Evolutionary conservation across 92 coral and sea anemone genomes (phyloP).

Genomic region (Meandrina meandrites): DNA sequence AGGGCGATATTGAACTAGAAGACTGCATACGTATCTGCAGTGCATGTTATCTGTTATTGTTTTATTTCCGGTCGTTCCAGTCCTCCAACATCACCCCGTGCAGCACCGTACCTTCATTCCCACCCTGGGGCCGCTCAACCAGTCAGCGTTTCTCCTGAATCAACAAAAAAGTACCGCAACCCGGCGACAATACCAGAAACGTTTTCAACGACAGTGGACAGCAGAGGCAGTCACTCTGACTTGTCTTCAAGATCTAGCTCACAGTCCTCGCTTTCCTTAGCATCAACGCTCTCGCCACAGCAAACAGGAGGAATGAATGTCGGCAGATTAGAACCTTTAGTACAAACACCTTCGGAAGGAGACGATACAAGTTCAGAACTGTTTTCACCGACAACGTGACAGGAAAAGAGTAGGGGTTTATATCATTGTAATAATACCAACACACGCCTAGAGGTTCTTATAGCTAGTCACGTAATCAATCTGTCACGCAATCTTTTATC

Average conservation of each 20-base stretch:
- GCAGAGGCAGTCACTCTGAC: constrained; percentile 36
- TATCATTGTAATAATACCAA: not conserved
- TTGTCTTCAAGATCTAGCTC: constrained; percentile 60
- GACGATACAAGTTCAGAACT: constrained; percentile 50
- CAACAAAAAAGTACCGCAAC: constrained; percentile 41
- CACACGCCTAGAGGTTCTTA: not conserved
- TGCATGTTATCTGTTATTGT: not conserved
- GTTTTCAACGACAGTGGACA: constrained; percentile 42
- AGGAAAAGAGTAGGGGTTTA: not conserved
- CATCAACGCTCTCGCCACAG: constrained; percentile 43
- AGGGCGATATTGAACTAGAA: too few species aligned
- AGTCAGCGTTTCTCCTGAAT: constrained; percentile 40
- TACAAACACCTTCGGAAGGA: constrained; percentile 44
- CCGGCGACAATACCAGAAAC: constrained; percentile 39
- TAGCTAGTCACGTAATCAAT: not conserved
- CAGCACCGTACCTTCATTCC: constrained; percentile 50
- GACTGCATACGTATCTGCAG: not conserved
- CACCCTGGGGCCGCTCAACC: constrained; percentile 72
- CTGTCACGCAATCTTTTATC: not conserved
- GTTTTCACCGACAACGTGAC: constrained; percentile 63
- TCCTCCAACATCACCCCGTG: constrained; percentile 53
- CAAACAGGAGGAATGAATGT: constrained; percentile 47
- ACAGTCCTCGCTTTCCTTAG: constrained; percentile 63
- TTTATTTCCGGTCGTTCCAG: constrained; percentile 19
- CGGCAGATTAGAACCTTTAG: constrained; percentile 54